Base-by-base conservation (phyloP, 2,888 invertebrate genomes). In the Pollenia amentaria region DNA sequence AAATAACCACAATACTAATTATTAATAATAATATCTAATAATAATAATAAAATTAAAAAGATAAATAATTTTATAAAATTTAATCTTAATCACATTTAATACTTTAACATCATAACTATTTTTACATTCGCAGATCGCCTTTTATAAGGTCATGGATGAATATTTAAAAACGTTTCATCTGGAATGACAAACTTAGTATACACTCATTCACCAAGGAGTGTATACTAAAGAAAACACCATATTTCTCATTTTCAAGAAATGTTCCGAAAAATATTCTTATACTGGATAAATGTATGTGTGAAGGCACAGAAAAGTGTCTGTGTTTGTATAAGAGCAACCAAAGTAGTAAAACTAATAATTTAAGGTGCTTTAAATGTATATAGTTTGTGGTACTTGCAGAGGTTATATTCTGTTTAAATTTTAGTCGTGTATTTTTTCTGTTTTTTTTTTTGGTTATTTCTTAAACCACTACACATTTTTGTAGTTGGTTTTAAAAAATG, bases 381-480 rank as follows among this genome's bases (percentile, higher is more conserved):
- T 9, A 14, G 46, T 65, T 48, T 42, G 55, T 42, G 57, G 46
- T 42, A 53, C 48, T 64, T 60, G 57, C 67, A 78, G 57, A 62
- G 21, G n/a, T 53, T 62, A 18, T 72, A 79, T 40, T 70, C 51
- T 79, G 70, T 40, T 60, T 69, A 69, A 48, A 53, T 62, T 69
- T 70, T 70, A 2, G 7, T 16, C 12, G 14, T n/a, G 14, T 21
- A 38, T 78, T 57, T 55, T 29, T 29, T 6, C 1, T 29, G 3
- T 0, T 62, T 40, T 78, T 57, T 55, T 29, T 29, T 6, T 6
- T 29, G 3, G 4, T 62, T 40, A 16, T 55, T 62, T 42, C 44
- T 72, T 80, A 64, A 79, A 53, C 69, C 53, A 53, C 62, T 70
- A 44, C 62, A n/a, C 3, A 16, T 62, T 70, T 70, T 64, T 18